Conservation (phyloP, 2,888 invertebrate genomes). For the Ischnura elegans region DNA sequence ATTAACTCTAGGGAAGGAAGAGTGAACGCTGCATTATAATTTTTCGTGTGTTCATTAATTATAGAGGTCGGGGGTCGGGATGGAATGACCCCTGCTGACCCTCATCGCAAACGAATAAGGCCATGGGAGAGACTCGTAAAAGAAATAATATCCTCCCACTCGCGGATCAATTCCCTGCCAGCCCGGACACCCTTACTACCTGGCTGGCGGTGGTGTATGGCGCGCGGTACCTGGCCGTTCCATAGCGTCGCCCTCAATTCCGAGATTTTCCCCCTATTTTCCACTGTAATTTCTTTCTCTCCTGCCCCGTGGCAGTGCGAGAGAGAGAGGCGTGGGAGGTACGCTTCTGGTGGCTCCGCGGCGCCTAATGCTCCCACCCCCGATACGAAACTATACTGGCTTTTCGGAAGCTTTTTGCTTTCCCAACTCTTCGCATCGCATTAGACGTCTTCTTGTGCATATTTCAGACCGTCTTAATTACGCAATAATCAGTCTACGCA, state of each 20-base stretch:
- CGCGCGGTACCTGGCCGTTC: constrained; percentile 13
- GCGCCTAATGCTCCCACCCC: not conserved
- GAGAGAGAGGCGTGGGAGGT: not conserved
- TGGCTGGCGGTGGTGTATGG: not conserved
- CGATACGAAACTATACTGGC: not conserved
- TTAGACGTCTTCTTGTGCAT: not conserved
- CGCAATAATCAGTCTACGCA: not conserved
- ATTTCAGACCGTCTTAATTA: not conserved
- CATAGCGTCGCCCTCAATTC: not conserved
- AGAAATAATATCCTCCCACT: not conserved
- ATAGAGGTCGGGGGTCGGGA: no score
- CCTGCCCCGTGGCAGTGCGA: not conserved
- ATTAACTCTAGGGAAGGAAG: no score
- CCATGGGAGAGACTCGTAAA: no score
- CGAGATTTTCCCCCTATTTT: not conserved
- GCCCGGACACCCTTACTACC: not conserved
- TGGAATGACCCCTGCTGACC: no score
- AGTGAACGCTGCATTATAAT: no score
- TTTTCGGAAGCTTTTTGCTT: not conserved
- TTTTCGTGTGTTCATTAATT: no score
- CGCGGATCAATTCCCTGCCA: not conserved
- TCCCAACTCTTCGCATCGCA: not conserved
- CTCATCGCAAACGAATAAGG: no score
- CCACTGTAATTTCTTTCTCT: not conserved
- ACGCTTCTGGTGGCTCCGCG: not conserved